Evolutionary conservation across 2,888 invertebrate species (phyloP), one percentile per base, ranked within the genome.

Genomic region (Scaptomyza flava): DNA sequence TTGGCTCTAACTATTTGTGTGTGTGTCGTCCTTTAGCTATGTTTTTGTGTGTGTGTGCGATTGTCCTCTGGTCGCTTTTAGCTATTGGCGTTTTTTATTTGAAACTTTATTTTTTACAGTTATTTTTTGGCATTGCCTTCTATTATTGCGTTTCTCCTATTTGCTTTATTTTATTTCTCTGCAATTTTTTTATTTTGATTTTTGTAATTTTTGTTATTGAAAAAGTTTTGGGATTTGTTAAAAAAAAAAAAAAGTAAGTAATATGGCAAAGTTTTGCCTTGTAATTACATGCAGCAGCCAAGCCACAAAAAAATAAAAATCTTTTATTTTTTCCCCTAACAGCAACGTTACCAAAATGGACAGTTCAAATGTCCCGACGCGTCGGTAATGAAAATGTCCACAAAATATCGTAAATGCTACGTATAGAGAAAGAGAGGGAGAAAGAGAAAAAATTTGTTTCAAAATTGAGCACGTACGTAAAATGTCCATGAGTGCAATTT

Each of bases 251-350:
- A 23, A 9, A 8, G 3, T 3, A 17, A 17, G 3, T 84, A 79
- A 41, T 84, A 81, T 73, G 85, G 63, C 63, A 79, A 84, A 78
- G 79, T 84, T 84, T 81, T 76, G 72, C 74, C 81, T 84, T 87
- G 87, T 84, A 83, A 86, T 83, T 83, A 84, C 84, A 83, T 79
- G 74, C 87, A 62, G 41, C 59, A 66, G 34, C 53, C 63, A n/a
- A 34, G 9, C n/a, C 50, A 61, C 57, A 68, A 31, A 70, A 66
- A 68, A 36, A 58, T 57, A 33, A 53, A 60, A 57, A 58, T 52
- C 56, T 53, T 47, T 50, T 34, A 57, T 47, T 50, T 34, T 12
- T 0, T 14, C 14, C 38, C 47, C 51, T 11, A 51, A 36, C 11
- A 43, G 12, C 41, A 48, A 41, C 11, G 46, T n/a, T 34, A 20